Conservation (phyloP, 1,140 invertebrate species). For the Anastrepha obliqua region DNA sequence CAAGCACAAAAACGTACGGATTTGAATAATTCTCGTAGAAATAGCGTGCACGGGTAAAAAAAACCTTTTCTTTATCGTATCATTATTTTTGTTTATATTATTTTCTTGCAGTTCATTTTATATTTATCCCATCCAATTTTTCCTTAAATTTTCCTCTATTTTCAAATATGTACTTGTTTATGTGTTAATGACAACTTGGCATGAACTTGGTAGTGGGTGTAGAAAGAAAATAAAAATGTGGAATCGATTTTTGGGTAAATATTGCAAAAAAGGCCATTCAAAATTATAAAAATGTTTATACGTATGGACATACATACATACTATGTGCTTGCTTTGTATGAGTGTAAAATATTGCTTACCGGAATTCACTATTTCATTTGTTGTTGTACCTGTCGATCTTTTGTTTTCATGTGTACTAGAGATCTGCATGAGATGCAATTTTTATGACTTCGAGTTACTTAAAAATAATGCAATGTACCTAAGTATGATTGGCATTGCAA, state of each 20-base stretch:
- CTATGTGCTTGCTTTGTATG: neutral
- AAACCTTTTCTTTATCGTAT: neutral
- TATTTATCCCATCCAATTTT: neutral
- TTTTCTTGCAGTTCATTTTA: neutral
- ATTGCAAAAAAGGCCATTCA: neutral
- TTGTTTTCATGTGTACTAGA: too few species aligned
- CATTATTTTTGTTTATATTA: neutral
- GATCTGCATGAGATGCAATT: too few species aligned
- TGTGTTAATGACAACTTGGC: constrained; percentile 7
- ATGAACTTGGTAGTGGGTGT: neutral
- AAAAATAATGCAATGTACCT: too few species aligned
- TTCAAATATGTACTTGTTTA: neutral
- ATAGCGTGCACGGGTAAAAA: constrained; percentile 73
- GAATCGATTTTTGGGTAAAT: constrained; percentile 30
- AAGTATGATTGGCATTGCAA: too few species aligned
- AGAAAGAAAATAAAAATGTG: neutral
- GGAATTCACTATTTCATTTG: too few species aligned
- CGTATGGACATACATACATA: too few species aligned
- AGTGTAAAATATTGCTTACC: neutral
- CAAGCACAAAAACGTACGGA: constrained; percentile 73
- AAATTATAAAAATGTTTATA: neutral
- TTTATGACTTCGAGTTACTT: too few species aligned
- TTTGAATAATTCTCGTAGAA: constrained; percentile 73
- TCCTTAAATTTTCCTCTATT: neutral
- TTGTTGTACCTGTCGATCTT: too few species aligned